Base-by-base conservation (phyloP, 2,113 vertebrate species). In the Bungarus multicinctus region DNA sequence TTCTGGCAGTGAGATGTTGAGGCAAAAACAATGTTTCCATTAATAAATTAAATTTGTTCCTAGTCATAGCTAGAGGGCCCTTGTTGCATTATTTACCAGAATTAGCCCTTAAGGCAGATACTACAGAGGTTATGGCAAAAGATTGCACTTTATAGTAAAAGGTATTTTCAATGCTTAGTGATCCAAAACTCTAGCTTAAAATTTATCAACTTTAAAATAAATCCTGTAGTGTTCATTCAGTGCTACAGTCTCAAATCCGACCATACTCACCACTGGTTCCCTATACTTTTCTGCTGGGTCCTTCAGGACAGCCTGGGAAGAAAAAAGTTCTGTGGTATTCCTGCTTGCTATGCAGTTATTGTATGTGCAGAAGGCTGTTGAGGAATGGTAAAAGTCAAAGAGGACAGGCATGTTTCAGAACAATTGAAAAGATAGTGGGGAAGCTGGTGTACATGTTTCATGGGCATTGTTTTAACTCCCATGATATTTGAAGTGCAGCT, bases 31-130 rank as follows among this genome's bases (percentile, higher is more conserved):
- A 30, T 43, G 74, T 86, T 90, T 53, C 89, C 55, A 30, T 53
- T 60, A 34, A n/a, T 52, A 53, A 58, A 64, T 52, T 58, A 54
- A 20, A n/a, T 30, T 53, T 22, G 22, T 58, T 85, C 43, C 74
- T 85, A 86, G 88, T 52, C 43, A 93, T 87, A 90, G 92, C 88
- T 90, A 27, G 30, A 93, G 81, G 92, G 92, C 89, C 23, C 34
- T 43, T 25, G 12, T 50, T 87, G 88, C 45, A 64, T 85, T 90
- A 22, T 89, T 43, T n/a, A 60, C 4, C 50, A 54, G 30, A 55
- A 81, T 52, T 39, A 57, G 27, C 50, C 5, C 4, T 87, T 89
- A 23, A 60, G 88, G 47, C 92, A 90, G 92, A 54, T 60, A 74
- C 47, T 53, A 47, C 64, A 30, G 74, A 90, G 45, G 55, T 39